These are phyloP conservation scores for Leptarthrus brevirostris DNA, from an alignment of 2,888 invertebrate genomes.

Conservation along the genomic window DNA sequence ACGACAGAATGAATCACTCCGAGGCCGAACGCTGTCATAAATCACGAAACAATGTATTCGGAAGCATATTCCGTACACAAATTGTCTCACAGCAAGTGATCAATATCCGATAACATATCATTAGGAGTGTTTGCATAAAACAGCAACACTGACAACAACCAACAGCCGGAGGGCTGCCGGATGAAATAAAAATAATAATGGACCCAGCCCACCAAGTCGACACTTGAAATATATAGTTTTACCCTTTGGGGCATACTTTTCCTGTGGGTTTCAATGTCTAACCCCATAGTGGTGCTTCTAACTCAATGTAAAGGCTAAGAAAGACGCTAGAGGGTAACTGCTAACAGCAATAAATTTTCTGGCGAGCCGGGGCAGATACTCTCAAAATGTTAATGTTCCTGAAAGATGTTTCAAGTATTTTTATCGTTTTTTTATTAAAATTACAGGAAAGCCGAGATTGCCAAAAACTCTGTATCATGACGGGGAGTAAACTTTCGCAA, in stretches of 20 bases:
- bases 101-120: constrained; percentile 53
- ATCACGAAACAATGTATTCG: constrained; percentile 64
- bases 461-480: constrained; percentile 4
- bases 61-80: constrained; percentile 67
- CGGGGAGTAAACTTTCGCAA: neutral
- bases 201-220: constrained; percentile 46
- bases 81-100: constrained; percentile 61
- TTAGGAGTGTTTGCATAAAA: constrained; percentile 53
- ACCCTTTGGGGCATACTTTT: constrained; percentile 36
- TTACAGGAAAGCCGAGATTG: constrained; percentile 47
- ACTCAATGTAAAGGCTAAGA: neutral
- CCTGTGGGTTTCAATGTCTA: constrained; percentile 34
- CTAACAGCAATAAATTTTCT: constrained; percentile 39
- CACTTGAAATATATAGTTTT: constrained; percentile 38
- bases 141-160: constrained; percentile 31
- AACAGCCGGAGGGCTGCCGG: constrained; percentile 41
- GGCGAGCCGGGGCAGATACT: constrained; percentile 46
- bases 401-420: constrained; percentile 55
- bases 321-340: constrained; percentile 26
- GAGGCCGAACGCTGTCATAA: constrained; percentile 53
- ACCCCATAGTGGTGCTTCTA: constrained; percentile 22
- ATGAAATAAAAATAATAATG: constrained; percentile 51
- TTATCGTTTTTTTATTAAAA: constrained; percentile 55
- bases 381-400: constrained; percentile 53
- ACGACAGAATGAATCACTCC: constrained; percentile 51